These are phyloP conservation scores for Diceros bicornis DNA, from an alignment of 2,797 vertebrate genomes.

Conservation along the genomic window DNA sequence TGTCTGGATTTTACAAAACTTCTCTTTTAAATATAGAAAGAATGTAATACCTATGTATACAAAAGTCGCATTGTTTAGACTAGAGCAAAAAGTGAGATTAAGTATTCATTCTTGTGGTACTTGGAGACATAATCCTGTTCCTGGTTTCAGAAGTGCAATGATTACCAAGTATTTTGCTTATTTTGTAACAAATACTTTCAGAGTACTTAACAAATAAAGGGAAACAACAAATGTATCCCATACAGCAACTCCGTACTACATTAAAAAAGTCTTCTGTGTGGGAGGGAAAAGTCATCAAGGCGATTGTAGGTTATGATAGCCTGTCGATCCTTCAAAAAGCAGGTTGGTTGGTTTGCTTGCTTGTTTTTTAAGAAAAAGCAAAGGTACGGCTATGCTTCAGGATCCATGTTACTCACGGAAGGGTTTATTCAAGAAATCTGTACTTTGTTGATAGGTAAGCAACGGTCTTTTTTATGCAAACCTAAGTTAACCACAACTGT, in stretches of 20 bases:
- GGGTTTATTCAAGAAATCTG: constrained; percentile 50
- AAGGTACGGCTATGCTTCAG: background rate
- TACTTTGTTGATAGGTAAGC: background rate
- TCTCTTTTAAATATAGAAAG: constrained; percentile 14
- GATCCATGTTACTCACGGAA: background rate
- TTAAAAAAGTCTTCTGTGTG: background rate
- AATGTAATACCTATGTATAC: background rate
- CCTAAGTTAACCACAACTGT: background rate
- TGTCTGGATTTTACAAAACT: constrained; percentile 49
- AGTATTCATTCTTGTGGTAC: constrained; percentile 6
- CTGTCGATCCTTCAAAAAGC: constrained; percentile 1
- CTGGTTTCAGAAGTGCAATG: constrained; percentile 44
- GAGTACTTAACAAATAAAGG: constrained; percentile 60
- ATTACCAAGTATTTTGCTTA: constrained; percentile 23
- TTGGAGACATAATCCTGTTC: background rate
- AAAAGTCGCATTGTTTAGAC: background rate
- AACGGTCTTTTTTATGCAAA: constrained; percentile 18
- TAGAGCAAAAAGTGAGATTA: background rate
- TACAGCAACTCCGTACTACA: constrained; percentile 29
- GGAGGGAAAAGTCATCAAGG: background rate
- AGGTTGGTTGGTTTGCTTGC: background rate
- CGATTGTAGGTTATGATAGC: background rate
- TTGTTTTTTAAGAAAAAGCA: constrained; percentile 33
- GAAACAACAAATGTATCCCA: constrained; percentile 36
- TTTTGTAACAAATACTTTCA: constrained; percentile 67